Conservation (phyloP, 2,888 invertebrate genomes). For the Bembecia ichneumoniformis region DNA sequence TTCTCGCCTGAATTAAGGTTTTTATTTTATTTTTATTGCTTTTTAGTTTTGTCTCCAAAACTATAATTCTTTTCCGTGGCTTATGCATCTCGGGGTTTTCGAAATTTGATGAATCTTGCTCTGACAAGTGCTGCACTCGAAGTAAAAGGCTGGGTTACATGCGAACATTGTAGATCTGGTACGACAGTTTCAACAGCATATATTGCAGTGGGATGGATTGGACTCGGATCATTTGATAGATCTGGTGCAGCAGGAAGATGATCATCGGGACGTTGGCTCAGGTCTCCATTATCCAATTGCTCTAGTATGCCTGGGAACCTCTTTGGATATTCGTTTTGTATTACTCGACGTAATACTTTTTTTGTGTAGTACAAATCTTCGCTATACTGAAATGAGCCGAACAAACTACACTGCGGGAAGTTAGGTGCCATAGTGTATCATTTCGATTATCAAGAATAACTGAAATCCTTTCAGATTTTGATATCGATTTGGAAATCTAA, state of each 20-base stretch:
- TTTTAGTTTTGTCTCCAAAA: constrained; percentile 4
- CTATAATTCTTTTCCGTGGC: constrained; percentile 2
- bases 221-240: too few species aligned
- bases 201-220: too few species aligned
- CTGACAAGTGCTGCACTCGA: neutral
- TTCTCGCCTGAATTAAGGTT: constrained; percentile 8
- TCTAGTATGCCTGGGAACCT: neutral
- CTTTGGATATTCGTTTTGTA: constrained; percentile 7
- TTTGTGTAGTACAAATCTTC: constrained; percentile 6
- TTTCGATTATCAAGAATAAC: constrained; percentile 7
- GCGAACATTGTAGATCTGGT: too few species aligned
- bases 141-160: too few species aligned
- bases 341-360: constrained; percentile 7
- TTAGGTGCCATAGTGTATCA: constrained; percentile 5
- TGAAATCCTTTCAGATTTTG: constrained; percentile 4
- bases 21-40: constrained; percentile 7
- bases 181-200: too few species aligned
- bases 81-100: too few species aligned
- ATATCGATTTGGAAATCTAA: constrained; percentile 7
- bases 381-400: constrained; percentile 5
- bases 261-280: neutral
- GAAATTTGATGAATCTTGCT: too few species aligned
- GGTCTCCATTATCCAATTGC: neutral
- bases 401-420: constrained; percentile 6
- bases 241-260: neutral